Conservation (phyloP, 2,113 vertebrate genomes). For the Genyomyrus donnyi region DNA sequence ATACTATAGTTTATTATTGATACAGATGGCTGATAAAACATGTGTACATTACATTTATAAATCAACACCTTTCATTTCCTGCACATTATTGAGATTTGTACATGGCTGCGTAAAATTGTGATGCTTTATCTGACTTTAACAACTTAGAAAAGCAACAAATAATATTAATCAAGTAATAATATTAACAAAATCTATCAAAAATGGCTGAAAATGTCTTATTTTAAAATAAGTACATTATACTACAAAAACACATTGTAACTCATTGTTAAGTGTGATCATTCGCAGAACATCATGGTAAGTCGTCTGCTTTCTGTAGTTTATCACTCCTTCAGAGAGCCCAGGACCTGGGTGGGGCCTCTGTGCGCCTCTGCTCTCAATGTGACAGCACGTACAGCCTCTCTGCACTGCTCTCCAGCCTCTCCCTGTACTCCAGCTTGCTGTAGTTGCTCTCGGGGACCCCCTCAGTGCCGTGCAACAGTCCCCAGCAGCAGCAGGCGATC, state of each 20-base stretch:
- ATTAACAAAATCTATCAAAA: neutral
- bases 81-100: neutral
- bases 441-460: constrained; percentile 63
- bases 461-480: constrained; percentile 53
- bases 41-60: neutral
- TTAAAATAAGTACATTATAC: neutral
- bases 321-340: neutral
- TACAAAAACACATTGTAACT: neutral
- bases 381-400: constrained; percentile 41
- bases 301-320: neutral
- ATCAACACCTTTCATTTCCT: neutral
- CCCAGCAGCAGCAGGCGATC: constrained; percentile 71
- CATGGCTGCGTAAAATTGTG: neutral
- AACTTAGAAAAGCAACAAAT: neutral
- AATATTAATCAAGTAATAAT: neutral
- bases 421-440: constrained; percentile 61
- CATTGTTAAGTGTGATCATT: neutral
- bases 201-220: neutral
- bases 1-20: neutral
- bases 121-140: neutral
- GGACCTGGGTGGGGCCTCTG: neutral
- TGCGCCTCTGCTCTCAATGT: constrained; percentile 13
- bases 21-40: neutral
- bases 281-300: neutral
- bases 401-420: constrained; percentile 46